Evolutionary conservation across 2,797 vertebrate genomes (phyloP), one percentile per base, ranked within the genome.

Genomic region (Fundulus diaphanus): DNA sequence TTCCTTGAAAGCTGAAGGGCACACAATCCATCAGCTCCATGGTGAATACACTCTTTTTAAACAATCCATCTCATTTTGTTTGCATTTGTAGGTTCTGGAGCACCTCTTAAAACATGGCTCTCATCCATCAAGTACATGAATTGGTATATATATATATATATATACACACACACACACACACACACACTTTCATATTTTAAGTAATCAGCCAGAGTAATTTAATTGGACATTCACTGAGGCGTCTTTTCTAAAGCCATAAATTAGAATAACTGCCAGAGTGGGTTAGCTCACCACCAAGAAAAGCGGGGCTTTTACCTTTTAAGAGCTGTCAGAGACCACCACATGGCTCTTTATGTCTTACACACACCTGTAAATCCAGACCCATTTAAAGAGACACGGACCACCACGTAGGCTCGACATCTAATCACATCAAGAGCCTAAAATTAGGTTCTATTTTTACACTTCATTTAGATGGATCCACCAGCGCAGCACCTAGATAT

Each of bases 211-310:
- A 79, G 48, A 79, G 77, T 46, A 81, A 80, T 61, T 63, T 56
- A 56, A 48, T 16, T 48, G 51, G 63, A 74, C 46, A 77, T 76
- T 40, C 71, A 76, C 46, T 18, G 54, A 15, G 48, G 69, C 74
- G 77, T 81, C 78, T 85, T 67, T 59, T 75, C 49, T 79, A 46
- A 72, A 77, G 70, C 46, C 63, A 85, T 84, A 84, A 86, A 91
- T 90, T 82, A 68, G 37, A 75, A 59, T 76, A 40, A 76, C 7
- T 16, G 68, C 61, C 73, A 77, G 68, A 48, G n/a, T 42, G 52
- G 61, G 40, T 74, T 73, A 70, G 46, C 22, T 51, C 27, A 29
- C 33, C 76, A 46, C 66, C 59, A 80, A 72, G 35, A 73, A 76
- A 83, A 66, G 79, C 72, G 29, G 51, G 72, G 76, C 74, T 72